These are phyloP conservation scores for Parauchenoglanis ngamensis DNA, from an alignment of 2,797 vertebrate species.

Conservation along the genomic window DNA sequence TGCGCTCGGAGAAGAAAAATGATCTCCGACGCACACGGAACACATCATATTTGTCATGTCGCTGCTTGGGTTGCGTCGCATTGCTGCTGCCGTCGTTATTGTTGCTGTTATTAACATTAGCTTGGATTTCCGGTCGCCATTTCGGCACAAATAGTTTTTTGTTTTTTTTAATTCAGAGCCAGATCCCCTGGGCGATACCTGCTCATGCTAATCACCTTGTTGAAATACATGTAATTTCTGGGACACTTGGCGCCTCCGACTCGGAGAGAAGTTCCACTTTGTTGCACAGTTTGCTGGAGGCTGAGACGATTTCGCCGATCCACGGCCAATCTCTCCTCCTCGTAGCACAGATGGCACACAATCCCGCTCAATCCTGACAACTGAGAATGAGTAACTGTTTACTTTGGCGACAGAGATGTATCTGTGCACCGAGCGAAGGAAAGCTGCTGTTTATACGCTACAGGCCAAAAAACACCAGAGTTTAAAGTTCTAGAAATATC, in stretches of 20 bases:
- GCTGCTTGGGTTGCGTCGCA: slow-evolving; percentile 22
- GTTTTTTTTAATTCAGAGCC: neutral
- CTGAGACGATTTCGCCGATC: slow-evolving; percentile 24
- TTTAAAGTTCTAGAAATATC: neutral
- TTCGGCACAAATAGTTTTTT: neutral
- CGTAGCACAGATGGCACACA: slow-evolving; percentile 39
- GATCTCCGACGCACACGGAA: slow-evolving; percentile 54
- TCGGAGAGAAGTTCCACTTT: slow-evolving; percentile 15
- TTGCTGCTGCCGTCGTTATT: neutral
- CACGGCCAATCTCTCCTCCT: slow-evolving; percentile 39
- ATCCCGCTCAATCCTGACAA: slow-evolving; percentile 46
- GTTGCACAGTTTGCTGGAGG: slow-evolving; percentile 23
- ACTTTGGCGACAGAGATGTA: slow-evolving; percentile 47
- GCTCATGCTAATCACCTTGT: slow-evolving; percentile 31
- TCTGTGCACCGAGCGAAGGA: slow-evolving; percentile 20
- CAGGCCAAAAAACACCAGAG: neutral
- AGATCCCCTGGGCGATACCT: slow-evolving; percentile 14
- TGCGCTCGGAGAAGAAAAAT: slow-evolving; percentile 61
- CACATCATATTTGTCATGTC: slow-evolving; percentile 58
- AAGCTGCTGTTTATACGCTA: slow-evolving; percentile 34
- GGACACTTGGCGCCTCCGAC: neutral
- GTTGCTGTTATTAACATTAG: slow-evolving; percentile 42
- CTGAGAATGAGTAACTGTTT: slow-evolving; percentile 51
- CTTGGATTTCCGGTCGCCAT: neutral
- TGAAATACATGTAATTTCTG: slow-evolving; percentile 12